Evolutionary conservation across 1,140 invertebrate genomes (phyloP).

Genomic region (Triops cancriformis): DNA sequence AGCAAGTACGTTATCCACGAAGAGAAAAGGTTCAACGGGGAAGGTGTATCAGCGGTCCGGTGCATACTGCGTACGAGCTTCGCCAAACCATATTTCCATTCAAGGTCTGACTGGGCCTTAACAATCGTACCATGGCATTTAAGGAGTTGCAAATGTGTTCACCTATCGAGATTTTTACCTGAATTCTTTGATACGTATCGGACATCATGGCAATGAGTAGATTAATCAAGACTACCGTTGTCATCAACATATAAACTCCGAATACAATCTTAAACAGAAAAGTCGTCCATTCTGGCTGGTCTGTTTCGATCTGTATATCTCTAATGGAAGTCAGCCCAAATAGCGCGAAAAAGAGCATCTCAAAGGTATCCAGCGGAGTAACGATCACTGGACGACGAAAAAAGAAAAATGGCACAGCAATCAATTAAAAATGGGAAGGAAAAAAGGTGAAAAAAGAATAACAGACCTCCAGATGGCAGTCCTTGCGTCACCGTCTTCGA

Average conservation of each 20-base stretch:
- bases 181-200: constrained; percentile 96
- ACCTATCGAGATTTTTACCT: constrained; percentile 47
- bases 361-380: constrained; percentile 81
- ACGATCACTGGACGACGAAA: constrained; percentile 79
- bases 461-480: constrained; percentile 58
- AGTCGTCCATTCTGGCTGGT: constrained; percentile 39
- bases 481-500: constrained; percentile 33
- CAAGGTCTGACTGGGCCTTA: constrained; percentile 97
- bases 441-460: constrained; percentile 33
- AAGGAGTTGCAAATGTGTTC: constrained; percentile 17
- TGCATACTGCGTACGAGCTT: constrained; percentile 99
- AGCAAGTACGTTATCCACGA: constrained; percentile 80
- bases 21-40: constrained; percentile 91
- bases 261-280: constrained; percentile 56
- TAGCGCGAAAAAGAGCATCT: constrained; percentile 94
- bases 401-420: constrained; percentile 29
- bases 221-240: constrained; percentile 95
- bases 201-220: constrained; percentile 99
- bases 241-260: constrained; percentile 94
- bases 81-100: constrained; percentile 99
- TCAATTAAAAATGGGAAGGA: background rate
- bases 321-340: constrained; percentile 90
- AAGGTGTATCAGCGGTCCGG: constrained; percentile 91
- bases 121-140: constrained; percentile 21
- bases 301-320: constrained; percentile 44